These are phyloP conservation scores for Esox masquinongy DNA, from an alignment of 2,797 vertebrate species.

Conservation along the genomic window DNA sequence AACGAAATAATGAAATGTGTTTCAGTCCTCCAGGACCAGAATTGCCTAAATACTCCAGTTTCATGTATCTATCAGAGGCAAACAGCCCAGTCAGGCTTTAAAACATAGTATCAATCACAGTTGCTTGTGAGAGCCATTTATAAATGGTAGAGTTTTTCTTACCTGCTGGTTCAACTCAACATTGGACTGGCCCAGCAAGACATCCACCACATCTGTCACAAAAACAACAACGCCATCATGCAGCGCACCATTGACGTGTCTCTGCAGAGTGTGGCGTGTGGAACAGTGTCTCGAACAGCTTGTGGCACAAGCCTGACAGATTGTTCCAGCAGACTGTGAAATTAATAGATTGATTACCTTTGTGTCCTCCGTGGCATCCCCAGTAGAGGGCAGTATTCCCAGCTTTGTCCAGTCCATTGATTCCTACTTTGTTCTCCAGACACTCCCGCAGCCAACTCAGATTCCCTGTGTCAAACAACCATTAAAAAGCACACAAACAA, in stretches of 20 bases:
- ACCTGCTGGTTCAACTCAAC: slow-evolving; percentile 98
- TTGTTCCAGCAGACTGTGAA: neutral
- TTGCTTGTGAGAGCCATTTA: neutral
- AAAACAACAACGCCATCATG: slow-evolving; percentile 28
- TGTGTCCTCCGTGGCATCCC: slow-evolving; percentile 95
- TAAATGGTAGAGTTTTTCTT: slow-evolving; percentile 25
- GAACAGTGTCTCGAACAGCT: too few species aligned
- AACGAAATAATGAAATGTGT: too few species aligned
- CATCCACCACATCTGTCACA: slow-evolving; percentile 89
- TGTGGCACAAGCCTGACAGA: too few species aligned
- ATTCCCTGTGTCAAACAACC: slow-evolving; percentile 81
- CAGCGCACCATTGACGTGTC: neutral
- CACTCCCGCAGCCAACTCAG: slow-evolving; percentile 96
- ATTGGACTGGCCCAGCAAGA: slow-evolving; percentile 85
- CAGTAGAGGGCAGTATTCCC: slow-evolving; percentile 97
- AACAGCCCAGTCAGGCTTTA: too few species aligned
- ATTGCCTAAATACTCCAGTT: too few species aligned
- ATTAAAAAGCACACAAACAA: slow-evolving; percentile 7
- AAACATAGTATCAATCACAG: neutral
- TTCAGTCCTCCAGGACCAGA: too few species aligned
- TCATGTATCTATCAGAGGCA: neutral
- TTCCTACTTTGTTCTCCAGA: slow-evolving; percentile 93
- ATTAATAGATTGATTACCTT: slow-evolving; percentile 77
- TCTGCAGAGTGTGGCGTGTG: neutral
- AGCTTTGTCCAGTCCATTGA: slow-evolving; percentile 96